These are phyloP conservation scores for Gymnothorax reevesii DNA, from an alignment of 2,797 vertebrate genomes.

Conservation along the genomic window DNA sequence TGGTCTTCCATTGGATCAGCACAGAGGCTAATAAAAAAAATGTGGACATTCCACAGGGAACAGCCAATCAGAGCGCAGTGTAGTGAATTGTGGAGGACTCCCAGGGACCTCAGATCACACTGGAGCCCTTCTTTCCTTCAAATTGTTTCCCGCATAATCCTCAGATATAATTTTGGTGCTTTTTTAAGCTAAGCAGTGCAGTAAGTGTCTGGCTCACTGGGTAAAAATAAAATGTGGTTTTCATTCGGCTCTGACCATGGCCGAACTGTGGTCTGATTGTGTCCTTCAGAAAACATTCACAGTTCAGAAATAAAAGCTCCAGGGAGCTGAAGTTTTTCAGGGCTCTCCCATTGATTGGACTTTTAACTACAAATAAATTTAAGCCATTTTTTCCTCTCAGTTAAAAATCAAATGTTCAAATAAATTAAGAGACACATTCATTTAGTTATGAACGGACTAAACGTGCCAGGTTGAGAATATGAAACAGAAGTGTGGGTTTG, in stretches of 20 bases:
- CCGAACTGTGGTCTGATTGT: constrained; percentile 1
- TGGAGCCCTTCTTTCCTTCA: constrained; percentile 18
- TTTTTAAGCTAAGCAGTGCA: constrained; percentile 41
- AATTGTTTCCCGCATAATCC: constrained; percentile 23
- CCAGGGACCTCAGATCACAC: constrained; percentile 13
- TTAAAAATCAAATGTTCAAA: neutral
- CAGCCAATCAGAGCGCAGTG: neutral
- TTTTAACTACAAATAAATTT: neutral
- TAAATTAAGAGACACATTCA: neutral
- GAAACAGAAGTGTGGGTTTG: neutral
- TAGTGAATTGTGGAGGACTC: constrained; percentile 11
- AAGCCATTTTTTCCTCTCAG: neutral
- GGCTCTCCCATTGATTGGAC: neutral
- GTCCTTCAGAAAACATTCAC: constrained; percentile 4
- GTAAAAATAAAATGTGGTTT: constrained; percentile 29
- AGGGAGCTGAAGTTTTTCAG: neutral
- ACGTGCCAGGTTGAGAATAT: neutral
- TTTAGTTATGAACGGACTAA: neutral
- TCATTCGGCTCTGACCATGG: constrained; percentile 14
- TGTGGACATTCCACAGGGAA: constrained; percentile 29
- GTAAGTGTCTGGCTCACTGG: constrained; percentile 8
- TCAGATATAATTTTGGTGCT: constrained; percentile 60
- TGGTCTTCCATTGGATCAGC: constrained; percentile 38
- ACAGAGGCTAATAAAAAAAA: constrained; percentile 52
- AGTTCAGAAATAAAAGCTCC: constrained; percentile 12